Evolutionary conservation across 2,113 vertebrate genomes (phyloP), one percentile per base, ranked within the genome.

Genomic region (Elachura formosa): DNA sequence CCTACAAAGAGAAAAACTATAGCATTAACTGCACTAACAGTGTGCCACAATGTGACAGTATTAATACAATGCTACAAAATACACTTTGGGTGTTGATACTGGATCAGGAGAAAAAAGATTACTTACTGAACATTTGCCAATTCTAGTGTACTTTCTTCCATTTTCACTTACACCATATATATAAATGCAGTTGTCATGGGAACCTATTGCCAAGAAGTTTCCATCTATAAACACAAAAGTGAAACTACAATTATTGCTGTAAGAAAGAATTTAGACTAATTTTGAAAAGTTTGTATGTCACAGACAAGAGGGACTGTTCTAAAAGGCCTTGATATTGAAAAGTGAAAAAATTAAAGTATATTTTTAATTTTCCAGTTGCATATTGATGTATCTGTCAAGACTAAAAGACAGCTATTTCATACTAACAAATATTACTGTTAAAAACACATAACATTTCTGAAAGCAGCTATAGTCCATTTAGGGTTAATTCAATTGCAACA

Each of bases 181-280:
- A 87, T 99, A 99, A 98, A 99, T 99, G 91, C 98, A 99, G 98
- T 99, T 99, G 98, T 99, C 99, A 46, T 99, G 99, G 83, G 99
- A 99, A 96, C 99, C 99, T 31, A 99, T 99, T 21, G 99, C 99
- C 93, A 99, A 96, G 97, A 99, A 99, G 96, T 98, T 99, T 77
- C 99, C 99, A 91, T 99, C 99, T 99, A 74, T 49, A 87, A 92
- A 96, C 38, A 95, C 59, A 87, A 92, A 48, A 95, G 40, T 11
- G 52, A 73, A 68, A 38, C 13, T 31, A 55, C 41, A 59, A 36
- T 79, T 75, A 93, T 9, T 63, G 29, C 43, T 58, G 3, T 59
- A 82, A 63, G 22, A 55, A 75, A 36, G 9, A 80, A 84, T 24
- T 45, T 31, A 2, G 22, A 36, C 36, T 38, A 33, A 43, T 74